Percentiles rank a stretch among this genome's conserved stretches.
phyloP scores from a whole-genome alignment of 2,888 invertebrate species.

The Pseudoips prasinana region DNA sequence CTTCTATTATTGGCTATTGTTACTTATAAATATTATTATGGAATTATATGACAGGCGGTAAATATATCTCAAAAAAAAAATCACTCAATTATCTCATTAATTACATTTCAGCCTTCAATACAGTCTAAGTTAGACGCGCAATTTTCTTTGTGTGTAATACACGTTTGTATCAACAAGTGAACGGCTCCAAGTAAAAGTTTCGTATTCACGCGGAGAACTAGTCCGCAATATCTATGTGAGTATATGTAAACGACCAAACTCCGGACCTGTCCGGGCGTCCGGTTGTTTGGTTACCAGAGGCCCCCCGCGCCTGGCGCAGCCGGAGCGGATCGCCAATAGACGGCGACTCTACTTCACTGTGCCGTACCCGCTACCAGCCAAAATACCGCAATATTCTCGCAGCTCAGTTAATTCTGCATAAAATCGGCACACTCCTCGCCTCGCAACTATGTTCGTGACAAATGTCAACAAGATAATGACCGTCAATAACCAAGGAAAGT shows the following conservation, averaged over 20 bases:
- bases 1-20: conserved; percentile 27
- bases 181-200: conserved; percentile 19
- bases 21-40: conserved; percentile 19
- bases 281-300: conserved; percentile 32
- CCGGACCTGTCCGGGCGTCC: conserved; percentile 24
- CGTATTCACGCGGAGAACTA: conserved; percentile 15
- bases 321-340: conserved; percentile 18
- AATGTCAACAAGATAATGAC: conserved; percentile 35
- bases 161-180: conserved; percentile 1
- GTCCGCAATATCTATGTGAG: conserved; percentile 15
- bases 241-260: conserved; percentile 25
- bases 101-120: too few species aligned
- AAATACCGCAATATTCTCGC: conserved; percentile 33
- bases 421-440: conserved; percentile 21
- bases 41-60: conserved; percentile 4
- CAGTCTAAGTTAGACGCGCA: too few species aligned
- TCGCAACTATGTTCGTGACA: conserved; percentile 16
- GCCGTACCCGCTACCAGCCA: conserved; percentile 21
- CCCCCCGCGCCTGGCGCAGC: conserved; percentile 7
- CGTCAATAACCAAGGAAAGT: conserved; percentile 29
- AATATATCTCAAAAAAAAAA: too few species aligned
- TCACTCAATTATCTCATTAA: too few species aligned
- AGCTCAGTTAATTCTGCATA: conserved; percentile 20
- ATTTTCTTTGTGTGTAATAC: neutral
- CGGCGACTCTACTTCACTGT: conserved; percentile 5